A percentile compares a stretch with the other conserved stretches of the same genome.
Evolutionary conservation across 1,140 invertebrate species (phyloP).

Genomic region (Eriocheir sinensis): DNA sequence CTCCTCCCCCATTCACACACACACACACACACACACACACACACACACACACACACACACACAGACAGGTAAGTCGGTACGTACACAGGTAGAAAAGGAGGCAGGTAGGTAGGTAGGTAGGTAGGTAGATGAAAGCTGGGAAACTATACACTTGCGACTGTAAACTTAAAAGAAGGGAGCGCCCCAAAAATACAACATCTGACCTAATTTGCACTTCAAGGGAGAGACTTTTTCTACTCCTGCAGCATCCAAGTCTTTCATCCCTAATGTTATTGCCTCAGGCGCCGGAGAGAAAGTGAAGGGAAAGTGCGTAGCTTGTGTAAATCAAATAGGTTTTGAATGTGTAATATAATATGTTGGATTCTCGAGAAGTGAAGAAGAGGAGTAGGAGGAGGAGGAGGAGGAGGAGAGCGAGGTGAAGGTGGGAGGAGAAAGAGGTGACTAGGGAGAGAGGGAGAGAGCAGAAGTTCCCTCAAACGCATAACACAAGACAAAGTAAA

Average conservation of each 20-base stretch:
- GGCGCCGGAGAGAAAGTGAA: neutral
- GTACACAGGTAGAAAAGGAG: neutral
- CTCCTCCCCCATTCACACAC: neutral
- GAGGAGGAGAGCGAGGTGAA: neutral
- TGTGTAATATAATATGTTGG: constrained; percentile 20
- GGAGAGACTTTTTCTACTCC: neutral
- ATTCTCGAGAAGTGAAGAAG: neutral
- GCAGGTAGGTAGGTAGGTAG: neutral
- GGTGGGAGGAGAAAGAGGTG: neutral
- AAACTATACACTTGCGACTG: neutral
- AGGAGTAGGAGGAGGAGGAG: too few relatives aligned
- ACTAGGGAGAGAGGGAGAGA: constrained; percentile 17
- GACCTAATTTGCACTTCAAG: constrained; percentile 24
- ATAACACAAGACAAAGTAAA: neutral
- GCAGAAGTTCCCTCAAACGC: neutral
- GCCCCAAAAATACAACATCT: neutral
- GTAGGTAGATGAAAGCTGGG: neutral
- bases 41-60: constrained; percentile 15
- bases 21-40: constrained; percentile 29
- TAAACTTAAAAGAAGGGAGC: too few relatives aligned
- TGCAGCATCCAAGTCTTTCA: neutral
- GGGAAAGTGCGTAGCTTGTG: neutral
- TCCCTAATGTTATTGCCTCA: constrained; percentile 24
- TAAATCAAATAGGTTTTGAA: neutral
- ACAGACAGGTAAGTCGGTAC: neutral